These are phyloP conservation scores for Limosa lapponica DNA, from an alignment of 2,797 vertebrate species.

Conservation along the genomic window DNA sequence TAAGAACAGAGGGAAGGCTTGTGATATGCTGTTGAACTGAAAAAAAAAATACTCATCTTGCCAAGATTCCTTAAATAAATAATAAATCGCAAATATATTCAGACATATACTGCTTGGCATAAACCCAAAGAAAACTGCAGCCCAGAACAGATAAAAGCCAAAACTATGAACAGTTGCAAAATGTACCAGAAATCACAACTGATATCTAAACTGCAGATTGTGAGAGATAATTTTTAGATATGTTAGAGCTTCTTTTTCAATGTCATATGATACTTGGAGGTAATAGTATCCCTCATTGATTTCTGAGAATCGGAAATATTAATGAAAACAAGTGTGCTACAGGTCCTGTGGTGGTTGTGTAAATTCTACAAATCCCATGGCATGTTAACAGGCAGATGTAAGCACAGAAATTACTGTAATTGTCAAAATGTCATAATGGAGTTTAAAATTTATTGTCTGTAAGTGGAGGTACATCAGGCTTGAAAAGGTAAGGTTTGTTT, in stretches of 20 bases:
- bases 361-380: background rate
- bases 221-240: background rate
- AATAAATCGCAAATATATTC: background rate
- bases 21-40: background rate
- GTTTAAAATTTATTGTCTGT: background rate
- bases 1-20: background rate
- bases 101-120: background rate
- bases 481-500: background rate
- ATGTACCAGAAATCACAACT: background rate
- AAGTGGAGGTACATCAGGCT: background rate
- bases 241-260: background rate
- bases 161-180: background rate
- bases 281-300: background rate
- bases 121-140: background rate
- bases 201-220: background rate
- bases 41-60: background rate
- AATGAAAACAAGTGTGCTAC: background rate
- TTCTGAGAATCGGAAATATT: background rate
- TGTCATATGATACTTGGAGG: background rate
- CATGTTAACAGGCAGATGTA: background rate
- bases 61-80: background rate
- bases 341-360: background rate
- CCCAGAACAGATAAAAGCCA: background rate
- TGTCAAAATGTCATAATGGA: background rate
- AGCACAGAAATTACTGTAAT: background rate